Conservation (phyloP, 2,888 invertebrate species). For the Brachynemurus nebulosus region DNA sequence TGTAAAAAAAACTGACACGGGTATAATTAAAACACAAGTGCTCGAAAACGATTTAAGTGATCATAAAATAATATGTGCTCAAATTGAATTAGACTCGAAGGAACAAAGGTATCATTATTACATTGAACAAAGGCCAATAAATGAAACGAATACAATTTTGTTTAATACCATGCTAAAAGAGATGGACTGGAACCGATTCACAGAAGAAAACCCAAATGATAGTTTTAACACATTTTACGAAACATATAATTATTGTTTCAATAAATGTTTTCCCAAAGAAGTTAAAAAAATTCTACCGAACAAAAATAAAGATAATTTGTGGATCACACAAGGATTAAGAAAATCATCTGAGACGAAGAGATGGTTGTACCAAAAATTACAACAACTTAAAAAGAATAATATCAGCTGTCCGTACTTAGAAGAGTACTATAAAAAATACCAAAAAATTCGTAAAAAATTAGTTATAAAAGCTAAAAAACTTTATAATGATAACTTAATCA, state of each 20-base stretch:
- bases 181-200: too few relatives aligned
- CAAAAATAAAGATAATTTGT: neutral
- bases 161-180: neutral
- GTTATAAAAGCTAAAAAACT: neutral
- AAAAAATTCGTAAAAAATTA: neutral
- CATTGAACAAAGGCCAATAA: neutral
- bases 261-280: neutral
- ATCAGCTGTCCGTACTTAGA: neutral
- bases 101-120: neutral
- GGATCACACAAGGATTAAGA: neutral
- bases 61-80: neutral
- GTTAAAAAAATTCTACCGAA: neutral
- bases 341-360: neutral
- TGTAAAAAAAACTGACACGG: neutral
- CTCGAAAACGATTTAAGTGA: neutral
- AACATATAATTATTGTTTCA: neutral
- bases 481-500: neutral
- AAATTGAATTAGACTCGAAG: neutral
- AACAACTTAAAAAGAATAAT: neutral
- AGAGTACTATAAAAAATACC: neutral
- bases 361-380: neutral
- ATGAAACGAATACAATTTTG: neutral
- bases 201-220: too few relatives aligned
- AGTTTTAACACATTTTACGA: neutral
- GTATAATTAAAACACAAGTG: neutral